Evolutionary conservation across 1,140 invertebrate genomes (phyloP).

Genomic region (Caenorhabditis elegans): WBcel235 BX284606.5:1274001-1274500

Average conservation of each 20-base stretch:
- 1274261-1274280: background rate
- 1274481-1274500: no score
- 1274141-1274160: no score
- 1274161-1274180: no score
- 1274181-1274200: background rate
- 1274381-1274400: background rate
- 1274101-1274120: no score
- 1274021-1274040: no score
- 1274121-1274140: no score
- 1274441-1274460: background rate
- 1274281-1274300: slow-evolving; percentile 16
- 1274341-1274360: background rate
- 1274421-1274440: background rate
- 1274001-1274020: no score
- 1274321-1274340: background rate
- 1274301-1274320: no score
- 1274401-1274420: background rate
- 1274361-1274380: background rate
- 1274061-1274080: no score
- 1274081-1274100: no score
- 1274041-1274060: no score
- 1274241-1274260: background rate
- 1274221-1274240: background rate
- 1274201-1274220: background rate
- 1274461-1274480: background rate